Base-by-base conservation (phyloP, 1,140 invertebrate genomes). In the Brachionus angularis region DNA sequence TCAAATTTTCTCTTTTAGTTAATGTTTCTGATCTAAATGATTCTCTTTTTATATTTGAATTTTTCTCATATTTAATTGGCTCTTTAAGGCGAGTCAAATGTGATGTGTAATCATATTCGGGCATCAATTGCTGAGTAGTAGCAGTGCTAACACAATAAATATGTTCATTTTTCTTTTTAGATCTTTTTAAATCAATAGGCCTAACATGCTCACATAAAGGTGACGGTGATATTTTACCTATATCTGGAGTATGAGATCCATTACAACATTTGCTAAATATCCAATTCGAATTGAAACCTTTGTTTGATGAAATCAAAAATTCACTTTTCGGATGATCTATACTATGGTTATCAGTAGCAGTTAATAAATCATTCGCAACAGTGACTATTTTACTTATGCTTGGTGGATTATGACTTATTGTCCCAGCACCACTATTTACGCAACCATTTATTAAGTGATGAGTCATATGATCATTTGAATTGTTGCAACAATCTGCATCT, bases 401-500 rank as follows among this genome's bases (percentile, higher is more conserved):
- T n/a, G n/a, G n/a, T n/a, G n/a, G n/a, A n/a, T n/a, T n/a, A n/a
- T n/a, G n/a, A n/a, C n/a, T n/a, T n/a, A n/a, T n/a, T n/a, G n/a
- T n/a, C n/a, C n/a, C n/a, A n/a, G n/a, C n/a, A n/a, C n/a, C n/a
- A n/a, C n/a, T n/a, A n/a, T n/a, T n/a, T n/a, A n/a, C n/a, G n/a
- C n/a, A n/a, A n/a, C n/a, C n/a, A n/a, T n/a, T n/a, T n/a, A n/a
- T n/a, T 58, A 18, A 36, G 23, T 25, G 12, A 16, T 67, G 27
- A 33, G 25, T 27, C 39, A 67, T 46, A 3, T 3, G 12, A 50
- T 27, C 18, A 33, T 46, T n/a, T 18, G 8, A n/a, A 67, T 47
- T 67, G 29, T 67, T 67, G 12, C 39, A 67, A 23, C 62, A 67
- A 50, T 67, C 62, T 14, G 62, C 62, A 50, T 67, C 62, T 18